Evolutionary conservation across 2,797 vertebrate species (phyloP), one percentile per base, ranked within the genome.

Genomic region (Oryzias sinensis): DNA sequence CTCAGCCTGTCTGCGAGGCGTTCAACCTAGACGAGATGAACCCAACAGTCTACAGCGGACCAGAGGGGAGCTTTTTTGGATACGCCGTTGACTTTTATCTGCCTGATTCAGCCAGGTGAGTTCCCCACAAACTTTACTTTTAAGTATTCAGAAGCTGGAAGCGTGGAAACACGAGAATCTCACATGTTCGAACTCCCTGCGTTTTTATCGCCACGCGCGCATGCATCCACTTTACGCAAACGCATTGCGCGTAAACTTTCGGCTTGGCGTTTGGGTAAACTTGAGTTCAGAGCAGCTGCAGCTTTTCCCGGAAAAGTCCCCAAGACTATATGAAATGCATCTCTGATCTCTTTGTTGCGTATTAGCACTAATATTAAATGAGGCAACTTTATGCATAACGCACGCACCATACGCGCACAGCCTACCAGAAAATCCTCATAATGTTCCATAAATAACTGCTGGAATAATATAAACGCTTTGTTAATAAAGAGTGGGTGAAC

Each of bases 11-110:
- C 40, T 89, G 89, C 65, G 80, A 83, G 59, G 93, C 91, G 58
- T 96, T 96, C 89, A 97, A 96, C 82, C 65, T 97, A 79, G 95
- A 95, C 78, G 88, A 90, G 74, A 91, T 94, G 70, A 91, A 86
- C 65, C 94, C 94, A 2, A 59, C 84, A 3, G 87, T 92, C 50
- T 94, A 95, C 72, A 86, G 86, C 27, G 95, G 95, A 88, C 91
- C 94, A 20, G 72, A 75, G 0, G 93, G 93, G 53, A 96, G 94
- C 88, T 91, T 94, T 75, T 97, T 96, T 77, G 95, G 95, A 78
- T 97, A 95, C 62, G 92, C 95, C 0, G 89, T 96, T 74, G 95
- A 96, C 76, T 97, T 96, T 87, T 96, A 96, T 83, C 89, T 92
- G 83, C 90, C 93, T 13, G 86, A 89, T 24, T 85, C 92, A 0